Base-by-base conservation (phyloP, 2,888 invertebrate genomes). In the Synanthedon vespiformis region DNA sequence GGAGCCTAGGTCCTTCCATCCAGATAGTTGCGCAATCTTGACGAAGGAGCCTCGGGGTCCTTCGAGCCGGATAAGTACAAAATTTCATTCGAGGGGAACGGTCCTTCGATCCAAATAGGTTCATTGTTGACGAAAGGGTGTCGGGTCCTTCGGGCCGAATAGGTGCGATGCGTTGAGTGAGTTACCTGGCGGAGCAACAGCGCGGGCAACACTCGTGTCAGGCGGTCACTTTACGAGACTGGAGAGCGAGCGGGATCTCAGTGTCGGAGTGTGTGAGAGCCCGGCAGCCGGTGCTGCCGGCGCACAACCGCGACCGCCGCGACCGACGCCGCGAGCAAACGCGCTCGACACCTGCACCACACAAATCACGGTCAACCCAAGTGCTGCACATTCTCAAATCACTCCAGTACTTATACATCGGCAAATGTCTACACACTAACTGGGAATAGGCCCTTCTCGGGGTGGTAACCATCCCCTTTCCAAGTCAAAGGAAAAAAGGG, bases 161-260 rank as follows among this genome's bases (percentile, higher is more conserved):
- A 14, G 14, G 13, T 10, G 48, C 48, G 13, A 16, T 12, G 22
- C 22, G 22, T 22, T 22, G 22, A 22, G 48, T 16, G 41, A 13
- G 53, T 57, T 55, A 59, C 55, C 58, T 55, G 51, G 56, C 54
- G 59, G 57, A 56, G 52, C 48, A 55, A 49, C 55, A 56, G 57
- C 27, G 34, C 34, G 50, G 50, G 40, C 50, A 22, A n/a, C 16
- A 40, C n/a, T 50, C 27, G 60, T 65, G 80, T 84, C 84, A 84
- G 66, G 83, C 86, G 70, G 83, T 85, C 78, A 87, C 84, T 83
- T 85, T 70, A 84, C 87, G 84, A 87, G 88, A 72, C 85, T 87
- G 87, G 88, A 87, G 72, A 87, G 88, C 72, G 88, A 88, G 74
- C 87, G 88, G 78, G 84, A 83, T 65, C 70, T 88, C 87, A 83